These are phyloP conservation scores for Octonoba sinensis DNA, from an alignment of 2,888 invertebrate genomes.

Conservation along the genomic window DNA sequence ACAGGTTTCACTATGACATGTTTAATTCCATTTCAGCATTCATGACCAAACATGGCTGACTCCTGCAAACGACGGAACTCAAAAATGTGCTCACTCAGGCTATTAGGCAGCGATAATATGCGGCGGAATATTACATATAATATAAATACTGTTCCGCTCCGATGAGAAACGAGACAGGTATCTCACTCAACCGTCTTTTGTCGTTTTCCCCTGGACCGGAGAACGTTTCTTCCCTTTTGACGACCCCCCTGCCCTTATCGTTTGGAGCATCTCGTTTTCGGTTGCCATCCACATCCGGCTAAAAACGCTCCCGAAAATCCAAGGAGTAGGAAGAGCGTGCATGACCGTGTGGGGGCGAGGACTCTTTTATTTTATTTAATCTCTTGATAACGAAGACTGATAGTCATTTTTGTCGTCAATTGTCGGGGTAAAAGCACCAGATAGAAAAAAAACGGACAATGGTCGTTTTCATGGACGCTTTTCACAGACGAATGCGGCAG, in stretches of 20 bases:
- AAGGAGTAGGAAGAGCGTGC: background rate
- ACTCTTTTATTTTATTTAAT: slow-evolving; percentile 23
- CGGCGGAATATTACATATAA: slow-evolving; percentile 22
- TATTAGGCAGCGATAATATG: slow-evolving; percentile 34
- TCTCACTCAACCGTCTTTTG: slow-evolving; percentile 25
- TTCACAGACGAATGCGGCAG: too few relatives aligned
- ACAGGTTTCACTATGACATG: too few relatives aligned
- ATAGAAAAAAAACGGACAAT: slow-evolving; percentile 22
- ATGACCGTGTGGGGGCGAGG: slow-evolving; percentile 16
- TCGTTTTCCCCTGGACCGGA: slow-evolving; percentile 23
- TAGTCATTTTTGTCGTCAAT: slow-evolving; percentile 7
- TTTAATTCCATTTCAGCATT: too few relatives aligned
- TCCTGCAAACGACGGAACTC: too few relatives aligned
- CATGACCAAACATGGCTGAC: too few relatives aligned
- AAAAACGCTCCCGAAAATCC: background rate
- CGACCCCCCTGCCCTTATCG: background rate
- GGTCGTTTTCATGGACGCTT: slow-evolving; percentile 22
- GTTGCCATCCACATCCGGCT: slow-evolving; percentile 28
- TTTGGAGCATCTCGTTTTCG: slow-evolving; percentile 11
- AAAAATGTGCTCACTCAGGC: background rate
- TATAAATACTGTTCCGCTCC: slow-evolving; percentile 43
- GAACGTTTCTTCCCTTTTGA: slow-evolving; percentile 13
- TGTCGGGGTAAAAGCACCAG: slow-evolving; percentile 5
- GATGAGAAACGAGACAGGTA: slow-evolving; percentile 10
- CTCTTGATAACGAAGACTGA: slow-evolving; percentile 23